Evolutionary conservation across 2,797 vertebrate genomes (phyloP).

Genomic region (Eulemur coronatus): DNA sequence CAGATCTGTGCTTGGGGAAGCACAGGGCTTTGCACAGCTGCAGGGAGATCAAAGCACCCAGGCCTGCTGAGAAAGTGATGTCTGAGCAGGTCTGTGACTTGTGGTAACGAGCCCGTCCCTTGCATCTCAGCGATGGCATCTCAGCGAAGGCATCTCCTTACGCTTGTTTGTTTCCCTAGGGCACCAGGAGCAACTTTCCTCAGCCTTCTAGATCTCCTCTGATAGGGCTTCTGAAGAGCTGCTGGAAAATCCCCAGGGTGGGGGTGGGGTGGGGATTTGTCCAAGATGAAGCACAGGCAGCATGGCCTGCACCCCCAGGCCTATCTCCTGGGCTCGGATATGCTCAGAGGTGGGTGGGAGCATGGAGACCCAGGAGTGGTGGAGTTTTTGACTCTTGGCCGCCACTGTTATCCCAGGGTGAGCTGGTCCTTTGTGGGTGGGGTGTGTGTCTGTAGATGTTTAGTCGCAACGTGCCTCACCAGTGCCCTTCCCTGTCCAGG

Average conservation of each 20-base stretch:
- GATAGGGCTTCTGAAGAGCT: neutral
- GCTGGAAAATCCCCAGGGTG: neutral
- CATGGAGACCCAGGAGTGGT: neutral
- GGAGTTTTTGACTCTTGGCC: neutral
- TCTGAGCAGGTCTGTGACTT: neutral
- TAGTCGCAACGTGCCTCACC: neutral
- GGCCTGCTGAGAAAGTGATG: neutral
- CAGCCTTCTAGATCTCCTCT: neutral
- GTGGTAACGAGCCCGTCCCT: neutral
- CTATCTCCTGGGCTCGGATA: neutral
- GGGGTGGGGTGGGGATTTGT: neutral
- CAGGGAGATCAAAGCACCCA: neutral
- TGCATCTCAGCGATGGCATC: neutral
- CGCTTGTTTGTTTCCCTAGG: neutral
- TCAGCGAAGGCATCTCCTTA: neutral
- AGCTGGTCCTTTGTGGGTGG: neutral
- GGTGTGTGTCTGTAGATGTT: neutral
- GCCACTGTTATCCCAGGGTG: neutral
- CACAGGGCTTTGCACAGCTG: neutral
- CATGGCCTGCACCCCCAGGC: neutral
- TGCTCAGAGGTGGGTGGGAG: neutral
- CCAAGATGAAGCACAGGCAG: neutral
- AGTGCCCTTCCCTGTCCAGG: conserved; percentile 82
- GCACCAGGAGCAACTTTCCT: neutral
- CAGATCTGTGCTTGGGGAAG: neutral